Evolutionary conservation across 2,888 invertebrate species (phyloP).

Genomic region (Rapana venosa): DNA sequence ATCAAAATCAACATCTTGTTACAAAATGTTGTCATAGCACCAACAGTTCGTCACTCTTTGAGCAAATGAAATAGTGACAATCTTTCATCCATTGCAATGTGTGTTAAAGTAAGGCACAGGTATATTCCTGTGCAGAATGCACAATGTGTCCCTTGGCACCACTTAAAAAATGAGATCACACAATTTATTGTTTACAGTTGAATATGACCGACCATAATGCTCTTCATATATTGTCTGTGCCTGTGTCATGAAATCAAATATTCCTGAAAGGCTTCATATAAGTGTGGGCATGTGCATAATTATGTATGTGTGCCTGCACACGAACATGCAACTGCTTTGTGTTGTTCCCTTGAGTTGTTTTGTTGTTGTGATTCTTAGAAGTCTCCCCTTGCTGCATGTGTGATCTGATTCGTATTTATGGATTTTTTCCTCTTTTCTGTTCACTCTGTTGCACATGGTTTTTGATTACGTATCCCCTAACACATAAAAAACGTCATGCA

Average conservation of each 20-base stretch:
- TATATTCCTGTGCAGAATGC: background rate
- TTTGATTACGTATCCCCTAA: background rate
- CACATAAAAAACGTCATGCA: background rate
- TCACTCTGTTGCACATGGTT: background rate
- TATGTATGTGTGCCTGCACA: background rate
- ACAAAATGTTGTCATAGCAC: slow-evolving; percentile 1
- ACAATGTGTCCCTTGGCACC: background rate
- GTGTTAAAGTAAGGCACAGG: background rate
- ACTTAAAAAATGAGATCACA: background rate
- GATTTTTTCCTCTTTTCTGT: background rate
- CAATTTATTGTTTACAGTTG: background rate
- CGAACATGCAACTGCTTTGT: too few relatives aligned
- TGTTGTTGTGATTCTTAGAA: too few relatives aligned
- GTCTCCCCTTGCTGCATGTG: background rate
- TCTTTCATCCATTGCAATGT: background rate
- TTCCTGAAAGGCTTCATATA: background rate
- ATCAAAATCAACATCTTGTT: too few relatives aligned
- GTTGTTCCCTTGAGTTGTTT: background rate
- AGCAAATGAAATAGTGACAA: background rate
- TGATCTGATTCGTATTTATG: background rate
- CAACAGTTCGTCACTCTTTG: background rate
- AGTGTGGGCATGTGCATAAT: background rate
- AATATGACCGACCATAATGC: background rate
- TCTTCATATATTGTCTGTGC: background rate
- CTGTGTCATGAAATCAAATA: background rate